Conservation (phyloP, 2,797 vertebrate genomes). For the Sarcophilus harrisii region DNA sequence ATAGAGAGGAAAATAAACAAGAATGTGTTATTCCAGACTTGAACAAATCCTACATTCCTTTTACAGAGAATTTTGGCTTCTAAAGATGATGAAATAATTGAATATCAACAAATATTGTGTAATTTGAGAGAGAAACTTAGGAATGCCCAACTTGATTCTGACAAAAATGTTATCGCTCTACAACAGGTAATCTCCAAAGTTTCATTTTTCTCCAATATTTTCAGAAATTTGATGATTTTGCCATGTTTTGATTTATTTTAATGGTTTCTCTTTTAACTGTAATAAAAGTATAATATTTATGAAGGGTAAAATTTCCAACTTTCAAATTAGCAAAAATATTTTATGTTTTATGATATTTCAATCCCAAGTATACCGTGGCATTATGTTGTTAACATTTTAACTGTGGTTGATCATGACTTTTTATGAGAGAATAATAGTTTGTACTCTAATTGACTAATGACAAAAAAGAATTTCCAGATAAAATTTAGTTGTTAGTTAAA, state of each 20-base stretch:
- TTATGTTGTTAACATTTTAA: neutral
- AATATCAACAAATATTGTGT: constrained; percentile 94
- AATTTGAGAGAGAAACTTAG: constrained; percentile 93
- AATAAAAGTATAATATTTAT: neutral
- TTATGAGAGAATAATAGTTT: constrained; percentile 7
- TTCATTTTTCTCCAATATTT: neutral
- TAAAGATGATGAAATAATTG: constrained; percentile 94
- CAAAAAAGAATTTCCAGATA: constrained; percentile 23
- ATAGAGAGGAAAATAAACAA: neutral
- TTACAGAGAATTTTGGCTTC: constrained; percentile 91
- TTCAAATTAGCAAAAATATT: constrained; percentile 17
- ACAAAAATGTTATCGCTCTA: constrained; percentile 92
- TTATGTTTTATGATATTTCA: constrained; percentile 16
- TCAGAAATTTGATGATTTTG: constrained; percentile 20
- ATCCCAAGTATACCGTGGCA: neutral
- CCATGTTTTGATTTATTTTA: neutral
- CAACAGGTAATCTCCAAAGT: constrained; percentile 90
- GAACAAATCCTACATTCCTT: constrained; percentile 63
- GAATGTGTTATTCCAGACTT: neutral
- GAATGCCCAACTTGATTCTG: constrained; percentile 91
- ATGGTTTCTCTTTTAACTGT: neutral
- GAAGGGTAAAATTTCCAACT: neutral
- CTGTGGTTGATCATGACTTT: neutral
- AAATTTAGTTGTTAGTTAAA: neutral
- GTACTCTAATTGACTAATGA: neutral